Evolutionary conservation across 2,888 invertebrate species (phyloP).

Genomic region (Proisotoma minuta): DNA sequence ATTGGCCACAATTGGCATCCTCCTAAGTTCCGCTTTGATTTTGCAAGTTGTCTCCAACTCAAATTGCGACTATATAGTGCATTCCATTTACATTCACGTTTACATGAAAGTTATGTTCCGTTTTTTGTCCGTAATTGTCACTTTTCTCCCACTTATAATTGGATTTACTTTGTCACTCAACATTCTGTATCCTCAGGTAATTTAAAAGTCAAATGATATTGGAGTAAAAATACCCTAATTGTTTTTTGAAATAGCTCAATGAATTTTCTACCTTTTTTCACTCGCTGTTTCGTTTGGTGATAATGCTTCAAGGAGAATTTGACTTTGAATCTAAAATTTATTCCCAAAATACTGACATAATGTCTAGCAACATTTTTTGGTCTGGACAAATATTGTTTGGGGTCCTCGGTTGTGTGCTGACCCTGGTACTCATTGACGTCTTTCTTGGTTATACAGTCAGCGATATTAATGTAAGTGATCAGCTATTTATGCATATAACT

Average conservation of each 20-base stretch:
- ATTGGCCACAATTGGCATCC: background rate
- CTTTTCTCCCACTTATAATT: background rate
- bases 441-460: conserved; percentile 18
- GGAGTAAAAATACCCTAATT: background rate
- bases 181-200: conserved; percentile 6
- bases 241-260: background rate
- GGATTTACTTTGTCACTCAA: conserved; percentile 1
- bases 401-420: background rate
- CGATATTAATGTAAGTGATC: conserved; percentile 11
- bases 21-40: background rate
- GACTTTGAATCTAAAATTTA: conserved; percentile 2
- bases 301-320: conserved; percentile 18
- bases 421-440: conserved; percentile 16
- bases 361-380: background rate
- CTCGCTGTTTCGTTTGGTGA: background rate
- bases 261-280: background rate
- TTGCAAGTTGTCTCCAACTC: conserved; percentile 12
- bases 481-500: background rate
- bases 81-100: conserved; percentile 14
- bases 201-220: background rate
- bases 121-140: conserved; percentile 11
- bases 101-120: conserved; percentile 10
- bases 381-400: conserved; percentile 4
- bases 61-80: conserved; percentile 1
- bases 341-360: background rate